A percentile compares a stretch with the other conserved stretches of the same genome.
These are phyloP conservation scores for Pachymerium ferrugineum DNA, from an alignment of 2,888 invertebrate genomes.

Conservation along the genomic window DNA sequence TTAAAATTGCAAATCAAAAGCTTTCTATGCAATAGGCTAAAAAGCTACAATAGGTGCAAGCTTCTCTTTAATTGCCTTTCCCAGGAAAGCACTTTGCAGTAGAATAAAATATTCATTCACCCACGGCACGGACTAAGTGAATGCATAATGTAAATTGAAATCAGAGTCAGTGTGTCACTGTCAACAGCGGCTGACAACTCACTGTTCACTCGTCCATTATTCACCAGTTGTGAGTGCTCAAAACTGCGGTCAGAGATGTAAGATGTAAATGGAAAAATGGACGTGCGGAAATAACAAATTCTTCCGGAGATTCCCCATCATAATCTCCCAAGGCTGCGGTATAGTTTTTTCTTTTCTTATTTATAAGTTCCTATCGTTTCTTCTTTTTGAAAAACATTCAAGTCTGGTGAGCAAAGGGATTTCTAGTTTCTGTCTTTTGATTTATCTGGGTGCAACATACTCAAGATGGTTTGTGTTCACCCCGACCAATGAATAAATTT, in stretches of 20 bases:
- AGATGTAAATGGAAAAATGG: neutral
- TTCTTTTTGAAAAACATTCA: neutral
- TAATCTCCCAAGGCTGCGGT: too few relatives aligned
- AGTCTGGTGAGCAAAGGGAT: constrained; percentile 15
- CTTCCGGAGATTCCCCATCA: neutral
- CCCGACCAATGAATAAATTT: constrained; percentile 24
- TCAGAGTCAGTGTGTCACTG: neutral
- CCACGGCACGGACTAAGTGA: neutral
- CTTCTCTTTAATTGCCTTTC: neutral
- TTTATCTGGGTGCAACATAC: constrained; percentile 12
- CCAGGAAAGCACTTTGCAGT: neutral
- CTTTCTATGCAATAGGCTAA: too few relatives aligned
- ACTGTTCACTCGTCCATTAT: constrained; percentile 4
- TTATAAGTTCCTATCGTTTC: too few relatives aligned
- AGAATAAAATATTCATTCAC: neutral
- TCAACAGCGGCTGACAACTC: neutral
- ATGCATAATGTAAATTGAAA: constrained; percentile 2
- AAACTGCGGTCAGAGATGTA: constrained; percentile 4
- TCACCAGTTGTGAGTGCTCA: constrained; percentile 4
- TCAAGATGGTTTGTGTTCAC: constrained; percentile 5
- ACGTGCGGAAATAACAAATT: neutral
- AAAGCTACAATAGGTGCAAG: too few relatives aligned
- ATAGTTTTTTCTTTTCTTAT: neutral
- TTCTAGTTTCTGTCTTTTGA: constrained; percentile 21
- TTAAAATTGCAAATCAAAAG: too few relatives aligned